Evolutionary conservation across 2,888 invertebrate genomes (phyloP).

Genomic region (Empis livida): DNA sequence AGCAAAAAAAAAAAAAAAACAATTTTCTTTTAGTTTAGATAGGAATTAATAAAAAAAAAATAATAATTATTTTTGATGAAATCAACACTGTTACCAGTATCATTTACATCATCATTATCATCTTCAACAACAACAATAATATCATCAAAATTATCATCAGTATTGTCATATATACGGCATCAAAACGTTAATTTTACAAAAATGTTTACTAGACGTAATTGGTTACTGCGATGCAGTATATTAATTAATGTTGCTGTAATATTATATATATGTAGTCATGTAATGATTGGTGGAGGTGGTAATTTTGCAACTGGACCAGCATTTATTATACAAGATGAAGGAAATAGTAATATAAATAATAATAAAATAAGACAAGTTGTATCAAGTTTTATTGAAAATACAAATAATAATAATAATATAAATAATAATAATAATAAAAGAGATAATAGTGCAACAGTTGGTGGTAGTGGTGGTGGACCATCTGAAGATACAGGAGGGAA

Average conservation of each 20-base stretch:
- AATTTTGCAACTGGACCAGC: constrained; percentile 28
- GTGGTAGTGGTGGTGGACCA: neutral
- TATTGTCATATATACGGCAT: neutral
- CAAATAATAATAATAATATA: too few relatives aligned
- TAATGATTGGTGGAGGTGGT: constrained; percentile 36
- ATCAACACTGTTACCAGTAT: neutral
- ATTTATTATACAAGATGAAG: constrained; percentile 27
- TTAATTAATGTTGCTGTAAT: constrained; percentile 59
- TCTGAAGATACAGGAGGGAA: neutral
- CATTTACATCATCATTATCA: neutral
- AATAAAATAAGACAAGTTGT: neutral
- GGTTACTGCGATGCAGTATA: constrained; percentile 61
- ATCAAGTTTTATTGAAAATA: neutral
- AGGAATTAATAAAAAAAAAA: neutral
- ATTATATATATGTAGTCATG: constrained; percentile 57
- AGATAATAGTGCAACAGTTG: neutral
- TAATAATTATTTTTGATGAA: neutral
- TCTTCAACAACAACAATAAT: neutral
- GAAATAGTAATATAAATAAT: constrained; percentile 10
- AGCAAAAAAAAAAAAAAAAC: too few relatives aligned
- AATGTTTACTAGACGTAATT: constrained; percentile 48
- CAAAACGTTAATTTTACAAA: constrained; percentile 10
- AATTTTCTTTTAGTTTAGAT: neutral
- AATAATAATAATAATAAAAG: neutral
- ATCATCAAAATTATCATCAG: too few relatives aligned